These are phyloP conservation scores for Polydrusus tereticollis DNA, from an alignment of 2,888 invertebrate species.

Conservation along the genomic window DNA sequence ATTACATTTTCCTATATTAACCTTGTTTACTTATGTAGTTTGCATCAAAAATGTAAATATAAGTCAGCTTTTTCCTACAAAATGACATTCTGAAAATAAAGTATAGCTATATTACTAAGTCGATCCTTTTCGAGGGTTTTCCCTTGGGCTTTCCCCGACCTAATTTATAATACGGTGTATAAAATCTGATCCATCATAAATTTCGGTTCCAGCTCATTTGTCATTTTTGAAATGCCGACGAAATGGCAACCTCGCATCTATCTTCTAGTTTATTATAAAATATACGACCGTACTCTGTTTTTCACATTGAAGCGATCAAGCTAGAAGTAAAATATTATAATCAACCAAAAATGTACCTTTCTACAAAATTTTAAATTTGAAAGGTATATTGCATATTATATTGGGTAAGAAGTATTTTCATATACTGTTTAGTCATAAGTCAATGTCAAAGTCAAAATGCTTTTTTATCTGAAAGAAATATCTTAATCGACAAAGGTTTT, in stretches of 20 bases:
- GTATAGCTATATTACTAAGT: slow-evolving; percentile 22
- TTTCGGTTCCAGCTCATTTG: slow-evolving; percentile 43
- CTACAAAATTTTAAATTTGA: too few species aligned
- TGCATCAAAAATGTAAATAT: slow-evolving; percentile 8
- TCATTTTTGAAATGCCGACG: slow-evolving; percentile 40
- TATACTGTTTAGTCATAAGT: too few species aligned
- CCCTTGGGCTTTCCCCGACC: slow-evolving; percentile 21
- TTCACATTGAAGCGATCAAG: not conserved
- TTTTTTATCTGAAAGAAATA: too few species aligned
- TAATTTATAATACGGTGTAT: slow-evolving; percentile 34
- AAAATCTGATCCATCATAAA: slow-evolving; percentile 45
- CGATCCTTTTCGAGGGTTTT: slow-evolving; percentile 25
- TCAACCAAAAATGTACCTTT: too few species aligned
- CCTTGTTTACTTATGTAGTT: too few species aligned
- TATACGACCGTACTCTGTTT: not conserved
- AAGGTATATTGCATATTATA: too few species aligned
- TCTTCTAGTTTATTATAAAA: slow-evolving; percentile 23
- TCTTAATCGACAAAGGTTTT: too few species aligned
- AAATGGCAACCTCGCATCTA: slow-evolving; percentile 43
- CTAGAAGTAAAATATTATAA: too few species aligned
- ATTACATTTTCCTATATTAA: too few species aligned
- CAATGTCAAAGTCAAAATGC: too few species aligned
- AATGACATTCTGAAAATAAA: slow-evolving; percentile 16
- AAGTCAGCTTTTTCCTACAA: not conserved
- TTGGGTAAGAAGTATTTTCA: too few species aligned